These are phyloP conservation scores for Habrosyne pyritoides DNA, from an alignment of 2,888 invertebrate species.

Conservation along the genomic window DNA sequence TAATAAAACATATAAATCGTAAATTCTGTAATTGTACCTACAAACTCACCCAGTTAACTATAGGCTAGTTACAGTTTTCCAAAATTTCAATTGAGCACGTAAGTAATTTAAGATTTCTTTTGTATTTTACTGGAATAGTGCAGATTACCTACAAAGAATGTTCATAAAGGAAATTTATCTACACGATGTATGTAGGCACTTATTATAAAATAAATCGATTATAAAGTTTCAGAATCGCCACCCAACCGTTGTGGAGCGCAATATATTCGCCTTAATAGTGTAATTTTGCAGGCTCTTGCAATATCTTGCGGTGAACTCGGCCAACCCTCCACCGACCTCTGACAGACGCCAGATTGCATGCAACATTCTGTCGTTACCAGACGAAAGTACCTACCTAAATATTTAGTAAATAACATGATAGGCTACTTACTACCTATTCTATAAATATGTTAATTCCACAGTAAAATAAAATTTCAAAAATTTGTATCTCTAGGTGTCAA, in stretches of 20 bases:
- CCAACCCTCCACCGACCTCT: constrained; percentile 43
- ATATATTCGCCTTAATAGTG: constrained; percentile 65
- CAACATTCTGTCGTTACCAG: constrained; percentile 39
- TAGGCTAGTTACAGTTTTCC: too few relatives aligned
- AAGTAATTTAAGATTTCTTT: too few relatives aligned
- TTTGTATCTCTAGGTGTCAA: too few relatives aligned
- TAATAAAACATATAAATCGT: too few relatives aligned
- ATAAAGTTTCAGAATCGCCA: constrained; percentile 46
- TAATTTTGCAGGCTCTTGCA: constrained; percentile 61
- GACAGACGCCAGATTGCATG: constrained; percentile 52
- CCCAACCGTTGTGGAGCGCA: constrained; percentile 45
- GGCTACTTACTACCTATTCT: too few relatives aligned
- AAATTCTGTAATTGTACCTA: too few relatives aligned
- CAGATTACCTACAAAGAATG: neutral
- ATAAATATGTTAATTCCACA: too few relatives aligned
- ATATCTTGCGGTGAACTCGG: constrained; percentile 60
- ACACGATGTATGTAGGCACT: constrained; percentile 16
- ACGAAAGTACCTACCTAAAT: constrained; percentile 18
- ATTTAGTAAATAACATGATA: neutral
- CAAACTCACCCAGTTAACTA: too few relatives aligned
- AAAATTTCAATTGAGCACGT: too few relatives aligned
- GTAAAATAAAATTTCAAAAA: too few relatives aligned
- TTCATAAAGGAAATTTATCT: constrained; percentile 8
- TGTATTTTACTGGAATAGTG: neutral
- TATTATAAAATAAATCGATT: constrained; percentile 49